Evolutionary conservation across 2,888 invertebrate species (phyloP).

Genomic region (Matsumyia berberina): DNA sequence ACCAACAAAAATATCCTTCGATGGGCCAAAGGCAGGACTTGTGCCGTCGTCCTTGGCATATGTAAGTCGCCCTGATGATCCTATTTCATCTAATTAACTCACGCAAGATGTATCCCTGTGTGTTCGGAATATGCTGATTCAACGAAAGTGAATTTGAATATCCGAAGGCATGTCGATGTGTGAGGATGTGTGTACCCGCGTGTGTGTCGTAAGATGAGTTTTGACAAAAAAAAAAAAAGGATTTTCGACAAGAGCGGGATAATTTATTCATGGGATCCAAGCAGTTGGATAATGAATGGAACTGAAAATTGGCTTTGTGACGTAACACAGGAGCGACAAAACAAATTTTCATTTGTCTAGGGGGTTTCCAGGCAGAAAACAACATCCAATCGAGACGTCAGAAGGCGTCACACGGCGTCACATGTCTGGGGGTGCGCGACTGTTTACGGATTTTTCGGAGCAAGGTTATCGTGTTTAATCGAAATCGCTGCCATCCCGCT

Average conservation of each 20-base stretch:
- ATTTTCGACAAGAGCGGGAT: slow-evolving; percentile 16
- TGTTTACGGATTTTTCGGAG: too few relatives aligned
- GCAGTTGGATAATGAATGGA: slow-evolving; percentile 21
- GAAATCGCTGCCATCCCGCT: too few relatives aligned
- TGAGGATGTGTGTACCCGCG: neutral
- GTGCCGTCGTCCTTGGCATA: slow-evolving; percentile 45
- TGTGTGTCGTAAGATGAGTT: slow-evolving; percentile 21
- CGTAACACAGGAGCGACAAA: too few relatives aligned
- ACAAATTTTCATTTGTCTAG: too few relatives aligned
- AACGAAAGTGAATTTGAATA: slow-evolving; percentile 9
- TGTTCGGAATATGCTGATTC: slow-evolving; percentile 53
- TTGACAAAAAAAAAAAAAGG: slow-evolving; percentile 2
- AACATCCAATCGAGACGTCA: too few relatives aligned
- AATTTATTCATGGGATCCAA: slow-evolving; percentile 50
- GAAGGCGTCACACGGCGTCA: too few relatives aligned
- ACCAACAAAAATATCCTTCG: slow-evolving; percentile 6
- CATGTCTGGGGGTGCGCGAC: too few relatives aligned
- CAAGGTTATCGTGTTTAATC: too few relatives aligned
- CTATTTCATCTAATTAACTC: slow-evolving; percentile 58
- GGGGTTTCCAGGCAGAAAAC: too few relatives aligned
- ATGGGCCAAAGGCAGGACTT: slow-evolving; percentile 25
- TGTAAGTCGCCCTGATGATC: slow-evolving; percentile 40
- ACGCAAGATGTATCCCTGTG: slow-evolving; percentile 14
- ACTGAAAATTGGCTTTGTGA: neutral
- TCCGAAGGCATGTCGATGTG: too few relatives aligned